A percentile compares a stretch with the other conserved stretches of the same genome.
phyloP scores from a whole-genome alignment of 64 coral and sea anemone genomes.

The Montipora capricornis region DNA sequence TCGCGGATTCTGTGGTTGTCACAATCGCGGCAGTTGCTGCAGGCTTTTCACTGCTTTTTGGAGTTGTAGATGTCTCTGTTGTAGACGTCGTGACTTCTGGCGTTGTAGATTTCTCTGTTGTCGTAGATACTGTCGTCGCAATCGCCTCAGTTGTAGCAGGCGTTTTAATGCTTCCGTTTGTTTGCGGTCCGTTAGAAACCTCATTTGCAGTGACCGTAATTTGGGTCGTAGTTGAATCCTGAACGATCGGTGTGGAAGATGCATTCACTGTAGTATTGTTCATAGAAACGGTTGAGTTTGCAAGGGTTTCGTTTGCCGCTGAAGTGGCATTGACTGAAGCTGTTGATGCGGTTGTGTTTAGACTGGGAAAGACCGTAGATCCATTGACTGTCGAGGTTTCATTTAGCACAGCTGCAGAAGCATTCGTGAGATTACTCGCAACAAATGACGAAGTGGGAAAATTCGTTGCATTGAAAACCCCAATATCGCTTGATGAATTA shows the following conservation, averaged over 20 bases:
- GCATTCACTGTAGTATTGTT: not conserved
- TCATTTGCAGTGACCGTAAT: not conserved
- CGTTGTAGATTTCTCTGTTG: too few relatives aligned
- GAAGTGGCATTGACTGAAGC: not conserved
- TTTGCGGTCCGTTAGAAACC: not conserved
- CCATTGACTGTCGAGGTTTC: not conserved
- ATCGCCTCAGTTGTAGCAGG: not conserved
- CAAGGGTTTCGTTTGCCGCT: not conserved
- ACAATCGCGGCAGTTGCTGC: not conserved
- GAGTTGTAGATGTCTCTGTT: too few relatives aligned
- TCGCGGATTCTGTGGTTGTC: not conserved
- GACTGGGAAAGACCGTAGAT: not conserved
- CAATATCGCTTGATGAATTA: constrained; percentile 1
- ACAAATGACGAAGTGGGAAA: constrained; percentile 22
- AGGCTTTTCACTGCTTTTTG: too few relatives aligned
- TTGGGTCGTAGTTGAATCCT: not conserved
- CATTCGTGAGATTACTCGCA: constrained; percentile 6
- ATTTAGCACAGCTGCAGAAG: not conserved
- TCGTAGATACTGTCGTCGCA: too few relatives aligned
- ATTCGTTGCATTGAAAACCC: constrained; percentile 32
- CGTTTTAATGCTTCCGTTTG: not conserved
- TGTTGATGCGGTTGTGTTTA: not conserved
- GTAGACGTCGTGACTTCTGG: too few relatives aligned
- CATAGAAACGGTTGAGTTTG: not conserved
- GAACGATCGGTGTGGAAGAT: not conserved